phyloP scores from a whole-genome alignment of 2,888 invertebrate species.

The Agonum fuliginosum region DNA sequence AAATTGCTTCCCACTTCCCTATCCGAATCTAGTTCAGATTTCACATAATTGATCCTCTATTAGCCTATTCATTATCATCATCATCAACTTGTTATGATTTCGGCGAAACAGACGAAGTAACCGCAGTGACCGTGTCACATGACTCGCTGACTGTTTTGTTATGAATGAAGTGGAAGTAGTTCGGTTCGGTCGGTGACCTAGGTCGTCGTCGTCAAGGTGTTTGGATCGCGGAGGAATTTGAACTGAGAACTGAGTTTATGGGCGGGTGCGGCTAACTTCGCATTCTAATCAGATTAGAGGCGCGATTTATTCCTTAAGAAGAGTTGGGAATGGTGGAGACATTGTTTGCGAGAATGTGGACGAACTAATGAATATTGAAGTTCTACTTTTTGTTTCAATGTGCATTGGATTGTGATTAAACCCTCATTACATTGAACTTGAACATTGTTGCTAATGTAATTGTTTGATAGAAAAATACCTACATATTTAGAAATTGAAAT shows the following conservation, averaged over 20 bases:
- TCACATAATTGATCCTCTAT: not conserved
- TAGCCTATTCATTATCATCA: not conserved
- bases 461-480: too few relatives aligned
- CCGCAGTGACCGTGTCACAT: not conserved
- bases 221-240: conserved; percentile 32
- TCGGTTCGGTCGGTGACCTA: conserved; percentile 33
- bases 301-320: not conserved
- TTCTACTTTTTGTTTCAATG: too few relatives aligned
- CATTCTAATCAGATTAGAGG: not conserved
- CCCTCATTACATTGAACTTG: too few relatives aligned
- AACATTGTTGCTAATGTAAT: too few relatives aligned
- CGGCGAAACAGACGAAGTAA: conserved; percentile 8
- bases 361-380: too few relatives aligned
- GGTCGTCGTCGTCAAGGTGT: conserved; percentile 24
- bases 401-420: too few relatives aligned
- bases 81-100: not conserved
- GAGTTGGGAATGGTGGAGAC: too few relatives aligned
- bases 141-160: conserved; percentile 17
- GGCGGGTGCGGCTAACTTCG: conserved; percentile 11
- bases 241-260: not conserved
- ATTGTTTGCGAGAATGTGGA: not conserved
- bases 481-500: too few relatives aligned
- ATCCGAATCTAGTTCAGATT: conserved; percentile 4
- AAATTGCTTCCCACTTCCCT: not conserved
- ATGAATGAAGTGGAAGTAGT: conserved; percentile 42